These are phyloP conservation scores for Furcula furcula DNA, from an alignment of 2,888 invertebrate genomes.

Conservation along the genomic window DNA sequence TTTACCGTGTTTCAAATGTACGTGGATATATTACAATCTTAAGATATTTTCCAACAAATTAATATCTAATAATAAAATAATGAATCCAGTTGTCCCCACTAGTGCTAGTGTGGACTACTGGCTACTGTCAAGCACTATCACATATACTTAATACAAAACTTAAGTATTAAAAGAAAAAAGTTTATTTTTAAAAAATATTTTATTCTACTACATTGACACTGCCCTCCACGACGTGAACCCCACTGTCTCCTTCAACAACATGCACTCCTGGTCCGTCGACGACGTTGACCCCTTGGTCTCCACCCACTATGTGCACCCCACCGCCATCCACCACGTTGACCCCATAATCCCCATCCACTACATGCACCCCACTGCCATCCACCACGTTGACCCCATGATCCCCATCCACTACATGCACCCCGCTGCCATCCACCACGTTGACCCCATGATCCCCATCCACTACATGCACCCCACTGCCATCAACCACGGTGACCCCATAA, in stretches of 20 bases:
- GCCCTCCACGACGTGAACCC: conserved; percentile 14
- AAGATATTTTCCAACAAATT: too few species aligned
- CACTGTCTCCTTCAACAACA: conserved; percentile 1
- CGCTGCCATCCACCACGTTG: not conserved
- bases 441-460: not conserved
- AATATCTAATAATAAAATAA: too few species aligned
- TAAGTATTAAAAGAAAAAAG: too few species aligned
- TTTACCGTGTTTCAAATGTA: too few species aligned
- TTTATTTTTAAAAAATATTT: too few species aligned
- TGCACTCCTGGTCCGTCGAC: conserved; percentile 2
- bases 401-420: conserved; percentile 4
- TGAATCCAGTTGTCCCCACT: too few species aligned
- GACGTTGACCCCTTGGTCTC: not conserved
- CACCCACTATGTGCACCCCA: conserved; percentile 1
- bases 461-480: not conserved
- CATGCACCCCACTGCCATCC: conserved; percentile 1
- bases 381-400: not conserved
- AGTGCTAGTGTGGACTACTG: too few species aligned
- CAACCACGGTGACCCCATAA: not conserved
- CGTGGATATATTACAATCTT: too few species aligned
- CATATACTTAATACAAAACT: too few species aligned
- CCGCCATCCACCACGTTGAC: not conserved
- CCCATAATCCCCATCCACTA: conserved; percentile 1
- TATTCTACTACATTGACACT: conserved; percentile 12
- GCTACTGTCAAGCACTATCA: too few species aligned